Conservation (phyloP, 2,888 invertebrate genomes). For the Dexiosoma caninum region DNA sequence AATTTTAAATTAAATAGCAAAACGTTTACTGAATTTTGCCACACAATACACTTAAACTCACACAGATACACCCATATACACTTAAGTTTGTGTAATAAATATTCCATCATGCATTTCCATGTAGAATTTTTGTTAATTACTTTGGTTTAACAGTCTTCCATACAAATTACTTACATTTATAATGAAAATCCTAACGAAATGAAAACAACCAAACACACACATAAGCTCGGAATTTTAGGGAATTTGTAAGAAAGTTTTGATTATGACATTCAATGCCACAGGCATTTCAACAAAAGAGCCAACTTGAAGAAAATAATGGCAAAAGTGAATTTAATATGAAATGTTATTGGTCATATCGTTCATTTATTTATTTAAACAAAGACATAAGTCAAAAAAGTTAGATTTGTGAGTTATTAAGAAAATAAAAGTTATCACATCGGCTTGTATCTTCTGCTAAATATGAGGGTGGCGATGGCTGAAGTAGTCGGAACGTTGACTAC, state of each 20-base stretch:
- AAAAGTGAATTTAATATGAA: not conserved
- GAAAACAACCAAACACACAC: not conserved
- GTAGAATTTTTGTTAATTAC: constrained; percentile 27
- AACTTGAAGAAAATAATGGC: not conserved
- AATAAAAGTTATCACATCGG: no score
- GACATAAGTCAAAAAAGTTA: no score
- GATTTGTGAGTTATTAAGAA: no score
- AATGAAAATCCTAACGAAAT: not conserved
- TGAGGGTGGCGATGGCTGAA: no score
- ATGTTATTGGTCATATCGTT: constrained; percentile 11
- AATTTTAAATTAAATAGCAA: constrained; percentile 41
- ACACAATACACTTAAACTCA: not conserved
- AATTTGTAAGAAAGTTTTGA: constrained; percentile 26
- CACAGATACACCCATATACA: not conserved
- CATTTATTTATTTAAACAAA: no score
- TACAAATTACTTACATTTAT: not conserved
- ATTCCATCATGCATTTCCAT: constrained; percentile 20
- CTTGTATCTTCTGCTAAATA: no score
- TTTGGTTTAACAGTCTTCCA: constrained; percentile 20
- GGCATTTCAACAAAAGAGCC: not conserved
- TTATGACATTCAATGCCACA: constrained; percentile 18
- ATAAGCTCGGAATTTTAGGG: not conserved
- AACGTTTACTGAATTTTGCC: constrained; percentile 3
- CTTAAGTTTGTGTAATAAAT: not conserved
- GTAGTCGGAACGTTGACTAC: no score